phyloP scores from a whole-genome alignment of 2,888 invertebrate species.

The Apamea epomidion region DNA sequence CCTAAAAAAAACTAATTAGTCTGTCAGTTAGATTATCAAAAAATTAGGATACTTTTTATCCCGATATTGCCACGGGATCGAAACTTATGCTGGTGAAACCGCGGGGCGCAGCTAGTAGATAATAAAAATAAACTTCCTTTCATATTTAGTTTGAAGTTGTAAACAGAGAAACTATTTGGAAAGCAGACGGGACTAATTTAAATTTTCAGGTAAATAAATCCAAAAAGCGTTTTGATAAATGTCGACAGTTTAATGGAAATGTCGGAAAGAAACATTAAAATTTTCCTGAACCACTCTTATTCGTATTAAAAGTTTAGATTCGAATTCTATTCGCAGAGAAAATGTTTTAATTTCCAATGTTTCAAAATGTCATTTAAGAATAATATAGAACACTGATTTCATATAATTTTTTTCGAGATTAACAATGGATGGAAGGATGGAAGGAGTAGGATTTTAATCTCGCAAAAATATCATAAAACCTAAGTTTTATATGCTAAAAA shows the following conservation, averaged over 20 bases:
- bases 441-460: too few relatives aligned
- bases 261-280: not conserved
- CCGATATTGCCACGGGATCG: too few relatives aligned
- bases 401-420: not conserved
- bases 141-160: not conserved
- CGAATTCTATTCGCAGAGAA: not conserved
- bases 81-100: too few relatives aligned
- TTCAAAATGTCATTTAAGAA: not conserved
- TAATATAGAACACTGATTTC: not conserved
- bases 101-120: too few relatives aligned
- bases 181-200: not conserved
- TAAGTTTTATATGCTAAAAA: not conserved
- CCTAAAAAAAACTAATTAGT: too few relatives aligned
- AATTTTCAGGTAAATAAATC: slow-evolving; percentile 3
- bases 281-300: not conserved
- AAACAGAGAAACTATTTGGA: slow-evolving; percentile 27
- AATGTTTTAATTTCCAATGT: not conserved
- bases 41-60: too few relatives aligned
- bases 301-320: not conserved
- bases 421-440: too few relatives aligned
- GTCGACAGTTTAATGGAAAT: slow-evolving; percentile 20
- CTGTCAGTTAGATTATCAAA: too few relatives aligned
- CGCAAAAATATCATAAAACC: too few relatives aligned
- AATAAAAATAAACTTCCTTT: not conserved
- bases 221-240: slow-evolving; percentile 14